Conservation (phyloP, 92 coral and sea anemone species). For the Heteractis magnifica region DNA sequence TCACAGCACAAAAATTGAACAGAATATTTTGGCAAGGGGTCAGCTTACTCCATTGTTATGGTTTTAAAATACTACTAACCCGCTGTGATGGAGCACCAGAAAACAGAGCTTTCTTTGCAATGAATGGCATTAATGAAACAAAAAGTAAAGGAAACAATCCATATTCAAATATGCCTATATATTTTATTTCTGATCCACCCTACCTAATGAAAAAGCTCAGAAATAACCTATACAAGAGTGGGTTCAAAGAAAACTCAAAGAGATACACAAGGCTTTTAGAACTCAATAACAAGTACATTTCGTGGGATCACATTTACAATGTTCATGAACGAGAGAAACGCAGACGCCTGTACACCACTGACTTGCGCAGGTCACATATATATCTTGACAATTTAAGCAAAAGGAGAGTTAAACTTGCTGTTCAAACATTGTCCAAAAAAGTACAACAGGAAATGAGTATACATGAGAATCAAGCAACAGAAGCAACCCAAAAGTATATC, state of each 20-base stretch:
- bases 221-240: conserved; percentile 52
- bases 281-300: conserved; percentile 18
- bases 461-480: conserved; percentile 39
- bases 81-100: conserved; percentile 66
- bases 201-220: conserved; percentile 53
- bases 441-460: conserved; percentile 36
- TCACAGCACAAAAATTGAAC: neutral
- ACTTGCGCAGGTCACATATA: conserved; percentile 37
- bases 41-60: conserved; percentile 52
- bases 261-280: conserved; percentile 37
- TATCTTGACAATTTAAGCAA: conserved; percentile 47
- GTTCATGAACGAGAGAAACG: conserved; percentile 41
- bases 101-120: conserved; percentile 47
- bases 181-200: conserved; percentile 61
- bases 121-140: conserved; percentile 46
- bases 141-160: conserved; percentile 44
- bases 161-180: conserved; percentile 32
- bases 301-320: conserved; percentile 40
- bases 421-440: conserved; percentile 45
- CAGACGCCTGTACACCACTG: conserved; percentile 47
- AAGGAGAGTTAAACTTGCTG: conserved; percentile 57
- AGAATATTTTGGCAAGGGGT: conserved; percentile 6
- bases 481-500: conserved; percentile 39
- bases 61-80: conserved; percentile 35
- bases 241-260: conserved; percentile 34